Evolutionary conservation across 1,140 invertebrate genomes (phyloP), one percentile per base, ranked within the genome.

Genomic region (Drosophila simulans): DNA sequence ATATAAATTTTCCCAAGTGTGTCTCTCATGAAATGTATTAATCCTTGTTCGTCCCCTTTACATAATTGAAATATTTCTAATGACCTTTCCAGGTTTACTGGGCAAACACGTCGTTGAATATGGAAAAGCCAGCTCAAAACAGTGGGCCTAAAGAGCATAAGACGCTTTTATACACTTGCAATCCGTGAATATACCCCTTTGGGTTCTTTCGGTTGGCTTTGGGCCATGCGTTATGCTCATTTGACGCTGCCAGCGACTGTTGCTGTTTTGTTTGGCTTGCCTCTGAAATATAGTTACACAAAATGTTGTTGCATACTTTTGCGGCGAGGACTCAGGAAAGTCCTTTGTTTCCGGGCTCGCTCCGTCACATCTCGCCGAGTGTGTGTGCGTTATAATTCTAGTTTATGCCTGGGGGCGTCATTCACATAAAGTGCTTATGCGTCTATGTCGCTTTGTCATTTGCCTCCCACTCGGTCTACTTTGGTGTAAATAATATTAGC

Each of bases 371-470:
- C 46, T 45, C 70, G 35, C 27, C 40, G 70, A 65, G 70, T 81
- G 73, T 43, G 69, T 49, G 37, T 77, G 77, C 60, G 80, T 72
- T 77, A 89, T 88, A 88, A 83, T 89, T 72, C 65, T 49, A 72
- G 70, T 83, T 88, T 86, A 89, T 89, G 83, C 83, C 75, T 73
- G 57, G 52, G 83, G 83, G 75, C 84, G 71, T 80, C 83, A 80
- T 89, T 83, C 79, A 77, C 83, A 88, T 88, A 89, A 88, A 89
- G 80, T 88, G 83, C 84, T 82, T 79, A 60, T 88, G 65, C 71
- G 84, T 79, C 71, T 85, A 37, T 77, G 73, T 80, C 64, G 70
- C 79, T 69, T 52, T 78, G 69, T 85, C 72, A 81, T 73, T 62
- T 76, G 66, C 25, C 15, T 7, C 22, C 22, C 13, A 34, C 40